These are phyloP conservation scores for Acronicta psi DNA, from an alignment of 2,888 invertebrate genomes.

Conservation along the genomic window DNA sequence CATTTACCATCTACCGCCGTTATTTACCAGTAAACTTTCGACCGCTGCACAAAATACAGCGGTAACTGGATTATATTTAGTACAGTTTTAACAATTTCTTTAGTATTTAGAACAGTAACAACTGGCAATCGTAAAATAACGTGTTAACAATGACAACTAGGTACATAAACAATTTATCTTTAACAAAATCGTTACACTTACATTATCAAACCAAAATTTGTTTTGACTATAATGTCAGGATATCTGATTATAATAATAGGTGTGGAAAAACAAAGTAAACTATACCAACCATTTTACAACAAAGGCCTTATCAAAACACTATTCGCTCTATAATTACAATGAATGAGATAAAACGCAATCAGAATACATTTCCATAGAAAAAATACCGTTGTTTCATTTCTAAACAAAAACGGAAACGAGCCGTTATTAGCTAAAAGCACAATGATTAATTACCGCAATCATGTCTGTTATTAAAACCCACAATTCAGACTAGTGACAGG, in stretches of 20 bases:
- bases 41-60: no score
- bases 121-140: no score
- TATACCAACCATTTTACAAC: conserved; percentile 11
- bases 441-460: conserved; percentile 50
- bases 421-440: conserved; percentile 42
- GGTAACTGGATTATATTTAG: conserved; percentile 11
- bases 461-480: conserved; percentile 27
- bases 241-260: conserved; percentile 10
- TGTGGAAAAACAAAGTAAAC: conserved; percentile 12
- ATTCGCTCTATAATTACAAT: conserved; percentile 26
- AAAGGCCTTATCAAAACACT: conserved; percentile 12
- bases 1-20: conserved; percentile 25
- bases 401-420: conserved; percentile 42
- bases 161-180: no score
- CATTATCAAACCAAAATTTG: no score
- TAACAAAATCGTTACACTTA: no score
- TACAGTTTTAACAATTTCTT: conserved; percentile 2
- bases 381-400: conserved; percentile 19
- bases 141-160: no score
- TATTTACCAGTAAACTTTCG: conserved; percentile 19
- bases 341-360: conserved; percentile 30
- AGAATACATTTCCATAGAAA: conserved; percentile 6
- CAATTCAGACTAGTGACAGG: conserved; percentile 10
- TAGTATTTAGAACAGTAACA: no score
- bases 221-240: not conserved